A percentile compares a stretch with the other conserved stretches of the same genome.
Conservation (phyloP, 2,888 invertebrate genomes). For the Polyploca ridens region DNA sequence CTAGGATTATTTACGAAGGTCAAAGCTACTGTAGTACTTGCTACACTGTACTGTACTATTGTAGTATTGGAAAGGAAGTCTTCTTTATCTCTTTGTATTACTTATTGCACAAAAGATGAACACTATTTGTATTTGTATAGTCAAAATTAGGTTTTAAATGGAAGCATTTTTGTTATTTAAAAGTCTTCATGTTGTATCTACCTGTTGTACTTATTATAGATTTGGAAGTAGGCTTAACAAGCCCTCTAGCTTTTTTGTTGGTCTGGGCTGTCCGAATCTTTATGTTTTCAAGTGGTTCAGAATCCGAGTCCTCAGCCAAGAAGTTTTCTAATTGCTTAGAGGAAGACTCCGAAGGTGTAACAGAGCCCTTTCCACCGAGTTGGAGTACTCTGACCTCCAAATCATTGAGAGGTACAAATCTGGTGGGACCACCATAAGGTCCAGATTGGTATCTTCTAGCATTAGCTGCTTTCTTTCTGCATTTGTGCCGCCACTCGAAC, state of each 20-base stretch:
- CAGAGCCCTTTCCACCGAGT: conserved; percentile 57
- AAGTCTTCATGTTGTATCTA: no score
- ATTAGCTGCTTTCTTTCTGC: conserved; percentile 71
- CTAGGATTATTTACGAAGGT: no score
- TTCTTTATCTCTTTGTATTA: no score
- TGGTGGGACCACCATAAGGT: conserved; percentile 48
- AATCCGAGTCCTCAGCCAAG: conserved; percentile 62
- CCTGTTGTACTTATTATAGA: not conserved
- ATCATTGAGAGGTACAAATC: conserved; percentile 67
- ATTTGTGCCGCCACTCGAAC: conserved; percentile 77
- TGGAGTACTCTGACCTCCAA: conserved; percentile 70
- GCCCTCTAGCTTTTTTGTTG: conserved; percentile 25
- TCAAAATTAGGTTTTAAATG: no score
- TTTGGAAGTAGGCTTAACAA: conserved; percentile 18
- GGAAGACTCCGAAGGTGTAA: conserved; percentile 38
- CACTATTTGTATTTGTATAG: no score
- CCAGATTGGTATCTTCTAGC: conserved; percentile 52
- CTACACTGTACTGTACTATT: no score
- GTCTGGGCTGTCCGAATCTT: conserved; percentile 37
- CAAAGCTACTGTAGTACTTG: no score
- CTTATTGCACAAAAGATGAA: no score
- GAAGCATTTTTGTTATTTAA: no score
- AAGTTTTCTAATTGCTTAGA: conserved; percentile 56
- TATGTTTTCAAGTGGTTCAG: conserved; percentile 57
- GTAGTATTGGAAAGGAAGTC: no score